Conservation (phyloP, 2,113 vertebrate species). For the Hydrolagus affinis region DNA sequence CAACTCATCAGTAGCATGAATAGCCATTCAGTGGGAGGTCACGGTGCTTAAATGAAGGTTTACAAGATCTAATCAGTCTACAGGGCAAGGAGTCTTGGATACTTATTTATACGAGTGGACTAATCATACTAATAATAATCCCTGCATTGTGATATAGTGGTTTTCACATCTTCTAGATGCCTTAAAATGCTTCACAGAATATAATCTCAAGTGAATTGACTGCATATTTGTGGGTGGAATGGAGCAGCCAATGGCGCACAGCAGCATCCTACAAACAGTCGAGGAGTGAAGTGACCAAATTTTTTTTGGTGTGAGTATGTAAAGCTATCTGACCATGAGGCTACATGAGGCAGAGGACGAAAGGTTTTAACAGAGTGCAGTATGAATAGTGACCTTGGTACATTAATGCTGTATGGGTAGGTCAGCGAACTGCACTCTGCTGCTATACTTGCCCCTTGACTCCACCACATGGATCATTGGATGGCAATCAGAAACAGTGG, state of each 20-base stretch:
- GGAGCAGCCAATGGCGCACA: too few relatives aligned
- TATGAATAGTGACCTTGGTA: background rate
- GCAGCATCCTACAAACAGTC: too few relatives aligned
- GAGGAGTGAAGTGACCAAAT: too few relatives aligned
- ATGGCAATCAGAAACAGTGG: too few relatives aligned
- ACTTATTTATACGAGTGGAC: background rate
- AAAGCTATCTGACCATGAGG: background rate
- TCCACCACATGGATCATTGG: too few relatives aligned
- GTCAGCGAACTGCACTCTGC: background rate
- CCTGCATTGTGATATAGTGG: too few relatives aligned
- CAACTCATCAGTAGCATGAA: background rate
- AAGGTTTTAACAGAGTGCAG: background rate
- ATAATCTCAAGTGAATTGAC: too few relatives aligned
- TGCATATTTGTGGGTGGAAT: too few relatives aligned
- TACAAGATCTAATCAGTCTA: background rate
- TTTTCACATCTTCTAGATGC: too few relatives aligned
- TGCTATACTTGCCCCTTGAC: background rate
- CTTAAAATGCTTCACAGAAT: too few relatives aligned
- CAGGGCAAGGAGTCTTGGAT: background rate
- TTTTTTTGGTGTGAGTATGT: too few relatives aligned
- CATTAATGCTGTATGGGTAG: background rate
- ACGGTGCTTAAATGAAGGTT: background rate
- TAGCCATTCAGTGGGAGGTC: background rate
- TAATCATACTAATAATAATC: too few relatives aligned
- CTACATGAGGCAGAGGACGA: background rate